These are phyloP conservation scores for Bufo bufo DNA, from an alignment of 2,113 vertebrate species.

Conservation along the genomic window DNA sequence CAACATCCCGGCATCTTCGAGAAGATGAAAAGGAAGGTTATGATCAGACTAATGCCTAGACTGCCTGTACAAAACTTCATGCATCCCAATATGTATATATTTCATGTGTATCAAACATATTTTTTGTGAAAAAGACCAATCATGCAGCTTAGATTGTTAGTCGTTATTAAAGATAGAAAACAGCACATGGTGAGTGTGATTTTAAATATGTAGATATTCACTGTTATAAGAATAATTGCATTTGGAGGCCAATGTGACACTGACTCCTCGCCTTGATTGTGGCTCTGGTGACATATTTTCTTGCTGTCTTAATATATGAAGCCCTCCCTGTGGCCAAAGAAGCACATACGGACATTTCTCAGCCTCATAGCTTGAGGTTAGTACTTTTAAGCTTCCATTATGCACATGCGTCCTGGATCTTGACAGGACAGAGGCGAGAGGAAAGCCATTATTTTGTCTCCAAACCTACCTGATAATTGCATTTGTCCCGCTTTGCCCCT, in stretches of 20 bases:
- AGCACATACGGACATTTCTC: slow-evolving; percentile 1
- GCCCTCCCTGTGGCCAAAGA: background rate
- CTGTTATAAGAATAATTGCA: background rate
- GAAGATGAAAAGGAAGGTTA: background rate
- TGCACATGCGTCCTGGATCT: slow-evolving; percentile 65
- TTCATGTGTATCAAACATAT: background rate
- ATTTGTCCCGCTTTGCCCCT: slow-evolving; percentile 76
- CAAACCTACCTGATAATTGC: slow-evolving; percentile 51
- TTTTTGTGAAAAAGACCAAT: background rate
- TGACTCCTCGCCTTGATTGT: background rate
- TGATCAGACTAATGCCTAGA: background rate
- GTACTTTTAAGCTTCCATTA: slow-evolving; percentile 67
- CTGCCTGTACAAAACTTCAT: background rate
- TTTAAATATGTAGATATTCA: background rate
- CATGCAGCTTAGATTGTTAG: slow-evolving; percentile 10
- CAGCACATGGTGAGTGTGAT: background rate
- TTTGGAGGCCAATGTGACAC: background rate
- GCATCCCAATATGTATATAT: background rate
- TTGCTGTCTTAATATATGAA: background rate
- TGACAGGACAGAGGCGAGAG: slow-evolving; percentile 38
- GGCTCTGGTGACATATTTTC: background rate
- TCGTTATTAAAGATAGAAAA: background rate
- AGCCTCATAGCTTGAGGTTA: slow-evolving; percentile 35
- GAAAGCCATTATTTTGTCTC: slow-evolving; percentile 25
- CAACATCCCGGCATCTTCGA: background rate